phyloP scores from a whole-genome alignment of 2,888 invertebrate genomes.

The Molorchus minor region DNA sequence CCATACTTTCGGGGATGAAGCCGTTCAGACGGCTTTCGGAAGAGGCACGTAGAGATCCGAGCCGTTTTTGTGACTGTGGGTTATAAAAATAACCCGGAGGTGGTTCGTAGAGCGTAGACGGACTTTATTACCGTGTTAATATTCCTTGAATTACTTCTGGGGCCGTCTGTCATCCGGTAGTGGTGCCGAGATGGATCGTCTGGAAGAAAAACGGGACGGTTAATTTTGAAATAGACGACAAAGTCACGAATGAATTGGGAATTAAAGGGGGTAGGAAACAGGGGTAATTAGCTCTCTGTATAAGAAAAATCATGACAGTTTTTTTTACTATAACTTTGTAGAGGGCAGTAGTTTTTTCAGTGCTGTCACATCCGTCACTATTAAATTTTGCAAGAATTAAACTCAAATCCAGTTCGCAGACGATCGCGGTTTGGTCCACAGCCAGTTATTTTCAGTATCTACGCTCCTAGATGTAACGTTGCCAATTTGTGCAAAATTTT shows the following conservation, averaged over 20 bases:
- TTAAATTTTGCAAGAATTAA: too few species aligned
- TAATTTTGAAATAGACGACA: not conserved
- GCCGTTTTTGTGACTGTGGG: slow-evolving; percentile 29
- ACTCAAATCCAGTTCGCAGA: too few species aligned
- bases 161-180: slow-evolving; percentile 33
- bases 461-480: too few species aligned
- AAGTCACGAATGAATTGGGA: not conserved
- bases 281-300: too few species aligned
- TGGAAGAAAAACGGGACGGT: not conserved
- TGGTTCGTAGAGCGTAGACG: slow-evolving; percentile 28
- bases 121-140: slow-evolving; percentile 37
- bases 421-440: too few species aligned
- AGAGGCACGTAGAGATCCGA: slow-evolving; percentile 30
- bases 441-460: too few species aligned
- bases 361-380: too few species aligned
- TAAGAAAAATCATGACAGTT: too few species aligned
- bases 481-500: too few species aligned
- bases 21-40: slow-evolving; percentile 29
- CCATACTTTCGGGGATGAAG: slow-evolving; percentile 29
- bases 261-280: too few species aligned
- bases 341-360: too few species aligned
- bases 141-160: slow-evolving; percentile 34
- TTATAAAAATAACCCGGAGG: slow-evolving; percentile 27
- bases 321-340: too few species aligned
- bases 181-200: not conserved